Base-by-base conservation (phyloP, 2,113 vertebrate species). In the Thalassoma bifasciatum region DNA sequence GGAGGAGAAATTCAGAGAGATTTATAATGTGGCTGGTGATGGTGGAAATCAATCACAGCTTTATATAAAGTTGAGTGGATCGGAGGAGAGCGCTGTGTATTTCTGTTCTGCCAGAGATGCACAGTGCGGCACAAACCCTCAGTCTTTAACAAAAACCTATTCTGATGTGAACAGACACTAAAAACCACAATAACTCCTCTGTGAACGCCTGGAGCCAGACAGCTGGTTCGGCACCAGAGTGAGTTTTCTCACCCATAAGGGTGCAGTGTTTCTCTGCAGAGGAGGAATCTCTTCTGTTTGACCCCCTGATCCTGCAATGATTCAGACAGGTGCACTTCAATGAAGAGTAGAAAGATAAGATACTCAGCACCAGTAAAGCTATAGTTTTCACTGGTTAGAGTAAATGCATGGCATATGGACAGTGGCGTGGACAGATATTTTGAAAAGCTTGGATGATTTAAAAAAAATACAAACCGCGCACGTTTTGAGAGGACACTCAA, bases 91-190 rank as follows among this genome's bases (percentile, higher is more conserved):
- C 1, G 56, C 34, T 0, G 62, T 75, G 56, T 84, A 67, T 60
- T 84, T 84, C 66, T 84, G 82, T 58, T 57, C 62, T 24, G 76
- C 72, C 46, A 80, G 76, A 22, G 8, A 22, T 13, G 66, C 82
- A 77, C 73, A 57, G 52, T 76, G 72, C 37, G 38, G 10, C 51
- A 67, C 7, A 47, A 46, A 54, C 6, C n/a, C 49, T 14, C 22
- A 8, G 21, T 23, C 21, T 78, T 17, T 4, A 34, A 66, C 75
- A 73, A 76, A 79, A 82, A 79, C 66, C 63, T 47, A 2, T 36
- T 64, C 10, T 47, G 34, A 50, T 40, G 13, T 40, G 38, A 19
- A 37, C 11, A 26, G 12, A 36, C 13, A 44, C 4, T 24, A 30
- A 19, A 17, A 3, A 34, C 49, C 19, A 68, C 42, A 38, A 2